Percentiles rank a stretch among this genome's conserved stretches.
phyloP scores from a whole-genome alignment of 2,797 vertebrate species.

The Enteromius anoplus region DNA sequence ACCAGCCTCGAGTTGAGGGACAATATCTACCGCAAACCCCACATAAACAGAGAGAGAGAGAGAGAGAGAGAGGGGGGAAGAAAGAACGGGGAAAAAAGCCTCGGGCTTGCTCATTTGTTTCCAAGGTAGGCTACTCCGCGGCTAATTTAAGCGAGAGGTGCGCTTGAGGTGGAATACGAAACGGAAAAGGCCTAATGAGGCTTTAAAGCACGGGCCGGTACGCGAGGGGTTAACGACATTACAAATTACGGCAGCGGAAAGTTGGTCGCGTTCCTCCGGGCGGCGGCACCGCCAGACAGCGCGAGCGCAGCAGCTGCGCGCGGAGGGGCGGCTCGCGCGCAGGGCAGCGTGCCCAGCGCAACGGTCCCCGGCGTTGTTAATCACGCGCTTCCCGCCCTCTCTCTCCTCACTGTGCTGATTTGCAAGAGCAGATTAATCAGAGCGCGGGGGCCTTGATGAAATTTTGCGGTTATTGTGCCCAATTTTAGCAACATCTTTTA shows the following conservation, averaged over 20 bases:
- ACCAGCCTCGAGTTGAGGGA: constrained; percentile 21
- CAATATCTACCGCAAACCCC: constrained; percentile 26
- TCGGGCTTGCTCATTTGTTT: constrained; percentile 37
- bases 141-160: constrained; percentile 30
- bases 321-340: constrained; percentile 78
- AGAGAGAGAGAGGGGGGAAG: background rate
- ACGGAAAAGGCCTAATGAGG: constrained; percentile 57
- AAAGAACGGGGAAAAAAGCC: background rate
- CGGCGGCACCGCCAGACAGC: constrained; percentile 64
- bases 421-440: constrained; percentile 99
- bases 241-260: constrained; percentile 62
- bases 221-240: constrained; percentile 67
- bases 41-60: constrained; percentile 8
- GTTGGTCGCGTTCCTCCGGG: constrained; percentile 64
- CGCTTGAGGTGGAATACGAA: constrained; percentile 10
- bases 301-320: constrained; percentile 69
- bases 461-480: constrained; percentile 99
- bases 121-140: constrained; percentile 27
- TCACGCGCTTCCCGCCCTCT: constrained; percentile 81
- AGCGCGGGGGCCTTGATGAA: constrained; percentile 95
- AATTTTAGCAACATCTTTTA: constrained; percentile 99
- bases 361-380: constrained; percentile 86
- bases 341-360: constrained; percentile 60
- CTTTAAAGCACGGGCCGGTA: constrained; percentile 57
- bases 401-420: constrained; percentile 88